Evolutionary conservation across 2,888 invertebrate genomes (phyloP), one percentile per base, ranked within the genome.

Genomic region (Leistus spinibarbis): DNA sequence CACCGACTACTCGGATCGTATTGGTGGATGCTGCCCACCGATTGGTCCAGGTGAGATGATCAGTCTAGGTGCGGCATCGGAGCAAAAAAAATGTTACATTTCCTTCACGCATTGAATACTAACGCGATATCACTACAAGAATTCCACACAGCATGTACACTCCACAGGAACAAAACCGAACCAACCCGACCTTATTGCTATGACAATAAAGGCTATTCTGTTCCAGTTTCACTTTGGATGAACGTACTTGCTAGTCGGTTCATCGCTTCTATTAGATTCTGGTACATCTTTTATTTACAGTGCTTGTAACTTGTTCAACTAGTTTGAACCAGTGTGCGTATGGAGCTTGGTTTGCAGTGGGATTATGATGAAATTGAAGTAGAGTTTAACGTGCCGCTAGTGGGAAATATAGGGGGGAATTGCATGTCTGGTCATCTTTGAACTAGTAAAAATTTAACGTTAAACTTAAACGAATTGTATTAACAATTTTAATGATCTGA

Each of bases 11-110:
- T 78, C 70, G 78, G 76, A 77, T 79, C 77, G 76, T 76, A 79
- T 79, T 77, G 76, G 76, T 68, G 77, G 71, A 76, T 76, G 76
- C 79, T 79, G 79, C 78, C 78, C 79, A 80, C 79, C 79, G 78
- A 85, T 85, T 85, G 85, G 85, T 82, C 81, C 82, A 80, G 77
- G 77, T 77, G 74, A 77, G 72, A 76, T 75, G 76, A 76, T 77
- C 78, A 76, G 77, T 70, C 73, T 79, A 79, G 79, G 79, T 76
- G 78, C 77, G 79, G 73, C 77, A 76, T 76, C 62, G 54, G 27
- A n/a, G n/a, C n/a, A n/a, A 75, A 69, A 75, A 76, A 74, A 76
- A 74, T 76, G 76, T 73, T 76, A 76, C 76, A 76, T 73, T 73
- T 76, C 69, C 60, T 69, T 71, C 68, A 70, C 76, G 68, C 71